A percentile compares a stretch with the other conserved stretches of the same genome.
Evolutionary conservation across 2,888 invertebrate genomes (phyloP).

Genomic region (Tolmerus cingulatus): DNA sequence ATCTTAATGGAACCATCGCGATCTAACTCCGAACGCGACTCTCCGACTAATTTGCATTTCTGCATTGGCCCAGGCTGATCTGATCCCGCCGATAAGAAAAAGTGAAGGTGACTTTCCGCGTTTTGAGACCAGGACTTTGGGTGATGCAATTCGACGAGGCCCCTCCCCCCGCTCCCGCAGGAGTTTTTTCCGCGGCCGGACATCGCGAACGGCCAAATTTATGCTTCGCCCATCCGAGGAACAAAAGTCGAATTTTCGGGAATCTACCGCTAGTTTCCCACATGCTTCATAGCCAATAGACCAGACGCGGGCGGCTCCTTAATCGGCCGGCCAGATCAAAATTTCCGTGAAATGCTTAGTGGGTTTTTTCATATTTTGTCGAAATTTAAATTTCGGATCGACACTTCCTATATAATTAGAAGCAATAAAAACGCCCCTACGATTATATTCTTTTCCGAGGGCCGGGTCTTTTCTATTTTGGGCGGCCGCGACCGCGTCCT

Average conservation of each 20-base stretch:
- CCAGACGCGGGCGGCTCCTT: neutral
- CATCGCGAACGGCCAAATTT: neutral
- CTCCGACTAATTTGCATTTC: neutral
- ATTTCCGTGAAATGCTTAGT: slow-evolving; percentile 43
- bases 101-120: neutral
- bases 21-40: neutral
- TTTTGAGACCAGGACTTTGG: neutral
- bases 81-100: neutral
- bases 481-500: neutral
- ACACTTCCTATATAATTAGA: slow-evolving; percentile 49
- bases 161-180: neutral
- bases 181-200: neutral
- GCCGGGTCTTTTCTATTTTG: neutral
- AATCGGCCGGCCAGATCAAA: slow-evolving; percentile 27
- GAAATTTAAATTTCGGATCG: slow-evolving; percentile 49
- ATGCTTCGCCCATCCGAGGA: neutral
- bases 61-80: neutral
- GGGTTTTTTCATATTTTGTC: slow-evolving; percentile 31
- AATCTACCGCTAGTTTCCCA: slow-evolving; percentile 28
- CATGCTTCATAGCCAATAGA: slow-evolving; percentile 1
- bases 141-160: neutral
- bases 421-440: slow-evolving; percentile 48
- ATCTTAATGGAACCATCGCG: neutral
- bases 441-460: slow-evolving; percentile 26
- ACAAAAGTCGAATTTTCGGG: neutral